These are phyloP conservation scores for Thripadectes ignobilis DNA, from an alignment of 2,797 vertebrate genomes.

Conservation along the genomic window DNA sequence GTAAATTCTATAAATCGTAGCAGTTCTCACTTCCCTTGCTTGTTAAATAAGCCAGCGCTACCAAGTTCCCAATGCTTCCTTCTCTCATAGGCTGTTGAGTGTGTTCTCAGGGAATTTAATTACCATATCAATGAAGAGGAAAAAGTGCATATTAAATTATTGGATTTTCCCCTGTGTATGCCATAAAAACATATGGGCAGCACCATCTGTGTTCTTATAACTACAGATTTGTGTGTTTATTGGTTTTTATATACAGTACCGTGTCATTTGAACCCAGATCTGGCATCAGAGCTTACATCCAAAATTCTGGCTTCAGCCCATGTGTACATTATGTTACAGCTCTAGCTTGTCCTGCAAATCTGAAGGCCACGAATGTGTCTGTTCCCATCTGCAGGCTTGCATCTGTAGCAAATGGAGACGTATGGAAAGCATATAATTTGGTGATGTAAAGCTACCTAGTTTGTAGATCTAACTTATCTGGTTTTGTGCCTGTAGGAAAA, in stretches of 20 bases:
- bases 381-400: background rate
- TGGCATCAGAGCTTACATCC: background rate
- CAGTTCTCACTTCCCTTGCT: background rate
- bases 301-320: background rate
- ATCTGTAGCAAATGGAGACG: background rate
- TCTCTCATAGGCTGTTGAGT: background rate
- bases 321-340: background rate
- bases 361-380: background rate
- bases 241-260: slow-evolving; percentile 1
- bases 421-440: background rate
- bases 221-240: slow-evolving; percentile 10
- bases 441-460: background rate
- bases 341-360: background rate
- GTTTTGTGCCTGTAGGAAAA: background rate
- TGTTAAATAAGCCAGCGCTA: background rate
- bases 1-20: background rate
- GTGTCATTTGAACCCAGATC: slow-evolving; percentile 14
- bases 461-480: background rate
- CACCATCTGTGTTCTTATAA: slow-evolving; percentile 30
- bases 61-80: background rate
- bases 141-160: background rate
- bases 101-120: slow-evolving; percentile 16
- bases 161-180: slow-evolving; percentile 1
- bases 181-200: slow-evolving; percentile 23
- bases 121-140: background rate